A percentile compares a stretch with the other conserved stretches of the same genome.
Conservation (phyloP, 1,140 invertebrate species). For the Neodiprion virginianus region DNA sequence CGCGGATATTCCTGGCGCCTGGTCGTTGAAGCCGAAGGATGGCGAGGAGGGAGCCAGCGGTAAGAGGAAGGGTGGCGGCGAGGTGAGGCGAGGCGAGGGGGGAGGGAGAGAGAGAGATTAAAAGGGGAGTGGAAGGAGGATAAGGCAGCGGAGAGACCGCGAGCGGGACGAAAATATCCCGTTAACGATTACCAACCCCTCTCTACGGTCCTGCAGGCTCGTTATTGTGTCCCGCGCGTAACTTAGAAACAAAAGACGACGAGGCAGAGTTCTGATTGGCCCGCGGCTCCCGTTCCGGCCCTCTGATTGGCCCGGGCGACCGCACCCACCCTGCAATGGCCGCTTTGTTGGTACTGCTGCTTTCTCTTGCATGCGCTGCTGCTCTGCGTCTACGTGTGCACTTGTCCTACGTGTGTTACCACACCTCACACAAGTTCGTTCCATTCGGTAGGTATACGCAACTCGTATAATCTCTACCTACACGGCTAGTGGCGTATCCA, state of each 20-base stretch:
- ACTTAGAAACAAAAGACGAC: slow-evolving; percentile 60
- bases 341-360: slow-evolving; percentile 52
- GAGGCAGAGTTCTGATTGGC: slow-evolving; percentile 57
- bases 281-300: slow-evolving; percentile 47
- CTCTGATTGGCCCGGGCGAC: slow-evolving; percentile 60
- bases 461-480: slow-evolving; percentile 21
- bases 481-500: not conserved
- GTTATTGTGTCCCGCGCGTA: slow-evolving; percentile 57
- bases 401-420: slow-evolving; percentile 34
- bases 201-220: slow-evolving; percentile 37
- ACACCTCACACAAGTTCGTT: slow-evolving; percentile 17
- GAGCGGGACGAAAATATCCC: slow-evolving; percentile 49
- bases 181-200: slow-evolving; percentile 56
- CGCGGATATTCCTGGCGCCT: too few relatives aligned
- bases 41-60: not conserved
- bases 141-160: slow-evolving; percentile 9
- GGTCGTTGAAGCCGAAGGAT: too few relatives aligned
- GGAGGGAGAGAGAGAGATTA: slow-evolving; percentile 10
- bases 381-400: slow-evolving; percentile 42
- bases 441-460: slow-evolving; percentile 29
- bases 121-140: slow-evolving; percentile 14
- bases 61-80: not conserved
- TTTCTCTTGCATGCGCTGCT: slow-evolving; percentile 34
- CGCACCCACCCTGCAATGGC: slow-evolving; percentile 64
- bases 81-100: slow-evolving; percentile 21